Evolutionary conservation across 2,888 invertebrate species (phyloP), one percentile per base, ranked within the genome.

Genomic region (Scaptomyza caliginosa): DNA sequence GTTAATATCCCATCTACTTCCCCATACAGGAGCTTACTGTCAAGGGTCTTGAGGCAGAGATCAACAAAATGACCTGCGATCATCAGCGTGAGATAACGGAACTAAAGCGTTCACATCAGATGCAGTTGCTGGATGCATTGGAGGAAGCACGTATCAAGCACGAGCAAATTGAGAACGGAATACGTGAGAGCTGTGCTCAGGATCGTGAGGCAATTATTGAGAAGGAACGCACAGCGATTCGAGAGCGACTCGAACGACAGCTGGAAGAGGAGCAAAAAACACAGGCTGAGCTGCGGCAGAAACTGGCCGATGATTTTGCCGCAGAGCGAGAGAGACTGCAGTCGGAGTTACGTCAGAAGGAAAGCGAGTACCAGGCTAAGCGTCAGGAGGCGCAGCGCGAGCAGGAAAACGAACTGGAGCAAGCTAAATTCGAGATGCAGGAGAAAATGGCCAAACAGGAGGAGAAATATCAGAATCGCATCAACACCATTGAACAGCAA

Each of bases 21-120:
- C 0, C 2, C 2, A n/a, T 30, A 50, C 16, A 94, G 96, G 96
- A 96, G 89, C 92, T 96, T 85, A 96, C 97, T 4, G 95, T 97
- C 0, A 96, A 96, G 92, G 96, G 96, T 0, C 90, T 97, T n/a
- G 96, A 97, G 90, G 94, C 96, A 0, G 97, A 97, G 90, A 92
- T 97, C 3, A 93, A 95, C 21, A 94, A 94, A 78, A 96, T 97
- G 94, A 94, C 95, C 28, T 93, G 94, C 17, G 92, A 94, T 2
- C 95, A 96, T 86, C 93, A 94, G 85, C 93, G 93, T 54, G 94
- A 94, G 85, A 88, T 95, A 50, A 92, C 93, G 0, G 94, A 91
- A 39, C 57, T 92, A 2, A 92, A 91, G 60, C 83, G 90, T 42
- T 85, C 92, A 0, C 94, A 94, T 76, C 94, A 95, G 77, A 93